Evolutionary conservation across 2,113 vertebrate genomes (phyloP).

Genomic region (Melanotaenia duboulayi): DNA sequence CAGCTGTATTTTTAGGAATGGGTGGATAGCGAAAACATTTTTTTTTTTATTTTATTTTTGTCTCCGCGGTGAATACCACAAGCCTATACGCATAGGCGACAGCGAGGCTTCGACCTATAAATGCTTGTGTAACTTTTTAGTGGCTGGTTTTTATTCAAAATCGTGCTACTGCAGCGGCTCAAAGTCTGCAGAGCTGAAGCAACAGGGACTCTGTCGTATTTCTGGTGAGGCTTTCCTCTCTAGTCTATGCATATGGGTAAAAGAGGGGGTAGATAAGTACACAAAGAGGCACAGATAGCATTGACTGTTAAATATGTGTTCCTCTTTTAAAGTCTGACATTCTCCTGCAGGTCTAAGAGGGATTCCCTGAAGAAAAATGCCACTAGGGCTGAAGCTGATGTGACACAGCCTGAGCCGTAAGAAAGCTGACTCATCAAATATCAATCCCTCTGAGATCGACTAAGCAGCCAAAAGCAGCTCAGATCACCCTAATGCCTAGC

Average conservation of each 20-base stretch:
- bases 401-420: slow-evolving; percentile 70
- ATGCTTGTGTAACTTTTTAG: slow-evolving; percentile 36
- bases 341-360: slow-evolving; percentile 71
- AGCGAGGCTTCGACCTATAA: slow-evolving; percentile 61
- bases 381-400: slow-evolving; percentile 69
- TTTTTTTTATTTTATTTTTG: slow-evolving; percentile 83
- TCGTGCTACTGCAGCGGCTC: slow-evolving; percentile 28
- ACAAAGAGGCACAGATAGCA: slow-evolving; percentile 1
- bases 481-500: slow-evolving; percentile 46
- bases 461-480: slow-evolving; percentile 43
- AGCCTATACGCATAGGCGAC: slow-evolving; percentile 63
- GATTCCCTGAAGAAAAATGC: slow-evolving; percentile 80
- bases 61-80: slow-evolving; percentile 73
- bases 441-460: slow-evolving; percentile 53
- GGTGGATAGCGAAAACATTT: slow-evolving; percentile 78
- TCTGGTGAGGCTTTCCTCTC: slow-evolving; percentile 2
- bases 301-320: slow-evolving; percentile 14
- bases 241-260: slow-evolving; percentile 6
- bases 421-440: slow-evolving; percentile 75
- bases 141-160: slow-evolving; percentile 12
- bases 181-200: slow-evolving; percentile 60
- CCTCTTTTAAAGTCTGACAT: slow-evolving; percentile 35
- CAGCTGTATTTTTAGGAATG: slow-evolving; percentile 81
- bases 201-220: slow-evolving; percentile 62
- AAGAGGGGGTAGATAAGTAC: neutral